These are phyloP conservation scores for Nemotelus nigrinus DNA, from an alignment of 2,888 invertebrate species.

Conservation along the genomic window DNA sequence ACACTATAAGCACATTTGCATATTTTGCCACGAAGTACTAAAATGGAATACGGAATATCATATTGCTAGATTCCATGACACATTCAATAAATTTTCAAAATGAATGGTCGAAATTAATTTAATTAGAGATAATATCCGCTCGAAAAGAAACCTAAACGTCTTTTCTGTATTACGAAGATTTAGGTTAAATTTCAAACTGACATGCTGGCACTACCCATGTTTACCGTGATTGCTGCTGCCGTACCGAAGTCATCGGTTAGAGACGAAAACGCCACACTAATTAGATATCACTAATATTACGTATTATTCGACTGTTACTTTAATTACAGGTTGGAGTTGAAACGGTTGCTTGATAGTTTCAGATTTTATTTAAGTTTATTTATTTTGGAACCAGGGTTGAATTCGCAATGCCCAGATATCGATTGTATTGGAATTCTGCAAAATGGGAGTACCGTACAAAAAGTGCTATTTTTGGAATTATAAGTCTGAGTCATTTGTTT, in stretches of 20 bases:
- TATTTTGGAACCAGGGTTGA: no score
- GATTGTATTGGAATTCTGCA: no score
- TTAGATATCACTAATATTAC: slow-evolving; percentile 34
- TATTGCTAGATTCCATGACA: no score
- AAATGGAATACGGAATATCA: no score
- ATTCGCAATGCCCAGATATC: no score
- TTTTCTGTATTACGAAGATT: no score
- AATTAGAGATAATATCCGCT: slow-evolving; percentile 21
- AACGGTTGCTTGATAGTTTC: slow-evolving; percentile 5
- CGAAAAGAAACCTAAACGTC: neutral
- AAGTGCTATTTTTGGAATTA: no score
- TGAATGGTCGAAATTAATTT: slow-evolving; percentile 25
- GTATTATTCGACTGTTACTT: slow-evolving; percentile 32
- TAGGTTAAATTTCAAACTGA: neutral
- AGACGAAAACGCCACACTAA: slow-evolving; percentile 1
- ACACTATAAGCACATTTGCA: no score
- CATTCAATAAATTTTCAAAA: slow-evolving; percentile 19
- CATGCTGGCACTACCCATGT: neutral
- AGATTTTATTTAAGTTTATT: neutral
- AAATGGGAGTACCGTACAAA: no score
- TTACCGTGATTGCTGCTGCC: neutral
- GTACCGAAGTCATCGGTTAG: neutral
- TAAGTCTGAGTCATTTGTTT: no score
- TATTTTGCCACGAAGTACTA: no score
- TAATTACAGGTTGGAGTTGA: slow-evolving; percentile 25